phyloP scores from a whole-genome alignment of 2,797 vertebrate species.

The Hirundo rustica region DNA sequence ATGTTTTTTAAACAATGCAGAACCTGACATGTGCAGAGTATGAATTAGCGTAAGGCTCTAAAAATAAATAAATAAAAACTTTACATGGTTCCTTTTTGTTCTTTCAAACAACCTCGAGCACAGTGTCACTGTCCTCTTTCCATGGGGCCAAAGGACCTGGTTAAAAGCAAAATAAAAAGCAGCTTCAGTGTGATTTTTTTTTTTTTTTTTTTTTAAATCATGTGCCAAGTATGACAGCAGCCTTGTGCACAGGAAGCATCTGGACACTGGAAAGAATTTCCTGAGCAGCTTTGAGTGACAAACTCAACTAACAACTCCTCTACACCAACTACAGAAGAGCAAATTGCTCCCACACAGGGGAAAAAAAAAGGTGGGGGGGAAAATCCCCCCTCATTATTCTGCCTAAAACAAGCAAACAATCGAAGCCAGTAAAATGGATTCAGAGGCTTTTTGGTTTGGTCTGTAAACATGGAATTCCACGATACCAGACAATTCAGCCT shows the following conservation, averaged over 20 bases:
- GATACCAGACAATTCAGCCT: not conserved
- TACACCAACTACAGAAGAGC: not conserved
- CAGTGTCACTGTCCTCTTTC: not conserved
- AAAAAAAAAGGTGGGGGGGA: fast-evolving
- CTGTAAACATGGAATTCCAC: not conserved
- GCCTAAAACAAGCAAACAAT: not conserved
- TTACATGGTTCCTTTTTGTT: not conserved
- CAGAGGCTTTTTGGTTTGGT: not conserved
- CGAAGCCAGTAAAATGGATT: not conserved
- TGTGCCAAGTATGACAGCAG: slow-evolving; percentile 29
- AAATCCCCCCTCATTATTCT: not conserved
- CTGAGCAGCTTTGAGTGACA: not conserved
- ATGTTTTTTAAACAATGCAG: not conserved
- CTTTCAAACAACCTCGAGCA: not conserved
- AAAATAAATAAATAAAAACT: not conserved
- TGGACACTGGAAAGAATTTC: slow-evolving; percentile 57
- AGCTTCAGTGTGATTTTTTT: not conserved
- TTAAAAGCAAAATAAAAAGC: not conserved
- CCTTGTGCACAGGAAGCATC: slow-evolving; percentile 53
- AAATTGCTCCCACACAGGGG: not conserved
- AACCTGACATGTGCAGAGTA: not conserved
- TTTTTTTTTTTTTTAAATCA: not conserved
- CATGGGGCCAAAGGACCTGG: not conserved
- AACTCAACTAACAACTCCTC: not conserved
- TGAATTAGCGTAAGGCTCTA: not conserved